Base-by-base conservation (phyloP, 2,888 invertebrate species). In the Oligia strigilis region DNA sequence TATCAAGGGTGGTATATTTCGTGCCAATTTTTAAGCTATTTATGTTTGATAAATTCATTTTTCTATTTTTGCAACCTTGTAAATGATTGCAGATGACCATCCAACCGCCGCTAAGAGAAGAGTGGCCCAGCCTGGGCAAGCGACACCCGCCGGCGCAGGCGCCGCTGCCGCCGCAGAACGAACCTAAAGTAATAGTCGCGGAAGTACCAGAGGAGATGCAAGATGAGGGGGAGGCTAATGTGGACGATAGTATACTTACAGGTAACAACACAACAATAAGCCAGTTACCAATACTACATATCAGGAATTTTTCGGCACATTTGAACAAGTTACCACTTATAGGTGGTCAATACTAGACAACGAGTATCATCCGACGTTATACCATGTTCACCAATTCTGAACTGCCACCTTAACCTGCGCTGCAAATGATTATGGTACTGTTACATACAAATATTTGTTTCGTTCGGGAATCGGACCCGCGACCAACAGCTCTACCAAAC, bases 41-140 rank as follows among this genome's bases (percentile, higher is more conserved):
- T 49, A 14, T 49, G 49, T 49, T 49, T 49, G 49, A 49, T 17
- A 52, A 52, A 52, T 17, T 5, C 5, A 49, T 17, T 52, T 17
- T 52, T 52, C 17, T 52, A 52, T 52, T 5, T 52, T 52, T 17
- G 0, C 58, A 60, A 60, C 1, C 4, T 14, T 36, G 14, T 36
- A 71, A 36, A 71, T 55, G 0, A 36, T 71, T 40, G 23, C 72
- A 96, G 96, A 85, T 96, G 71, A 91, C 78, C 46, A 89, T 96
- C 46, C 92, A 91, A 58, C 91, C 93, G 29, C 66, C 89, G 4
- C 89, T 85, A 8, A 90, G 87, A 77, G 96, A 96, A 72, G 95
- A 96, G 81, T 96, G 96, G 96, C 96, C 96, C 1, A 92, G 92
- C 19, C 90, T 96, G 19, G 94, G 94, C 29, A 88, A 84, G 78